A percentile compares a stretch with the other conserved stretches of the same genome.
Conservation (phyloP, 2,888 invertebrate genomes). For the Noctua janthe region DNA sequence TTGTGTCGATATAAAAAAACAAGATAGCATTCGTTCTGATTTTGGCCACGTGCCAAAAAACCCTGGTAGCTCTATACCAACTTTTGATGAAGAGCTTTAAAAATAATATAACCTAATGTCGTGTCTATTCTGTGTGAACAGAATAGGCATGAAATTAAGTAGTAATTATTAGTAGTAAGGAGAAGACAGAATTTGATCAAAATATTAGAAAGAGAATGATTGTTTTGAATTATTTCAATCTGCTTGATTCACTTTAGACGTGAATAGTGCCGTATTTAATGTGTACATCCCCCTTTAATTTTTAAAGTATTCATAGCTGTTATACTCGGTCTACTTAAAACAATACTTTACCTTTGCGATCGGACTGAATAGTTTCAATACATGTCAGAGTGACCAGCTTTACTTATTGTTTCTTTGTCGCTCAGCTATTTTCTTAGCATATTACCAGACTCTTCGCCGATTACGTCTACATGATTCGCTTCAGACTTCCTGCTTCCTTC, state of each 20-base stretch:
- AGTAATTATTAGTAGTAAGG: background rate
- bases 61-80: background rate
- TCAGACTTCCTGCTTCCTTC: background rate
- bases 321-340: slow-evolving; percentile 21
- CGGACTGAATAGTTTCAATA: slow-evolving; percentile 18
- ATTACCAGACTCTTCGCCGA: slow-evolving; percentile 5
- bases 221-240: background rate
- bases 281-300: background rate
- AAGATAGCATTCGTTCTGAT: background rate
- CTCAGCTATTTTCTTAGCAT: background rate
- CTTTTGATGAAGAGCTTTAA: background rate
- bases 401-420: background rate
- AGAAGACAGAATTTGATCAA: background rate
- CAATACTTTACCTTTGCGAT: slow-evolving; percentile 42
- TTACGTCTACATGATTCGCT: background rate
- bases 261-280: background rate
- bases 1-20: background rate
- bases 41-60: background rate
- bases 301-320: background rate
- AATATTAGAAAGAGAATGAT: background rate
- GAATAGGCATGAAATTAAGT: background rate
- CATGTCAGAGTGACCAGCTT: slow-evolving; percentile 4
- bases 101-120: background rate
- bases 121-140: background rate
- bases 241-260: slow-evolving; percentile 2